Evolutionary conservation across 2,888 invertebrate genomes (phyloP), one percentile per base, ranked within the genome.

Genomic region (Agrochola macilenta): DNA sequence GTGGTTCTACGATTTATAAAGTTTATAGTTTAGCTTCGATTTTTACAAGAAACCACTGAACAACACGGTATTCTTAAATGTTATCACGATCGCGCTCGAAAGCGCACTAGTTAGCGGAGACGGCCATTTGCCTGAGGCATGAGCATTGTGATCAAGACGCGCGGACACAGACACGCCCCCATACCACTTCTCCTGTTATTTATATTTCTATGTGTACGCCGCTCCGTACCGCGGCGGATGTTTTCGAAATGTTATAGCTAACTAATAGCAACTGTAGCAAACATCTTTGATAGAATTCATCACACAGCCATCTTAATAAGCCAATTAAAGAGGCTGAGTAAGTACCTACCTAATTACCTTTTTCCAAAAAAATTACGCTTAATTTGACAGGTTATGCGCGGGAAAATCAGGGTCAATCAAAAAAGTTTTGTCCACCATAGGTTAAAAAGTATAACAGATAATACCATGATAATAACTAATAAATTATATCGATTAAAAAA

Each of bases 241-340:
- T 82, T 82, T 39, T 82, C 14, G 1, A 26, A 54, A 30, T 64
- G 39, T 58, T 58, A 49, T 49, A 8, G 9, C 39, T 60, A 57
- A 20, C n/a, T 20, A 46, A 49, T 57, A 74, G 43, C 58, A 71
- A 57, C 35, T 66, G 17, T 35, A n/a, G 26, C 46, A 73, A 46
- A 73, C 49, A 74, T 63, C 39, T 63, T 12, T 39, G 4, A 26
- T 35, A 14, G 43, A 63, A 64, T 58, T 52, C 49, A 43, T 81
- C 49, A 46, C 17, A 54, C 14, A 17, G 14, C 7, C 52, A 54
- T 26, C 5, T 54, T 23, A 65, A 35, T 4, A 52, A 30, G 9
- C 5, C 14, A 30, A 5, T 17, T 52, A 26, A 14, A 46, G 5
- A 80, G 39, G 39, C 39, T n/a, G 49, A 30, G 20, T 63, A 43